Conservation (phyloP, 2,888 invertebrate species). For the Papilio elwesi region DNA sequence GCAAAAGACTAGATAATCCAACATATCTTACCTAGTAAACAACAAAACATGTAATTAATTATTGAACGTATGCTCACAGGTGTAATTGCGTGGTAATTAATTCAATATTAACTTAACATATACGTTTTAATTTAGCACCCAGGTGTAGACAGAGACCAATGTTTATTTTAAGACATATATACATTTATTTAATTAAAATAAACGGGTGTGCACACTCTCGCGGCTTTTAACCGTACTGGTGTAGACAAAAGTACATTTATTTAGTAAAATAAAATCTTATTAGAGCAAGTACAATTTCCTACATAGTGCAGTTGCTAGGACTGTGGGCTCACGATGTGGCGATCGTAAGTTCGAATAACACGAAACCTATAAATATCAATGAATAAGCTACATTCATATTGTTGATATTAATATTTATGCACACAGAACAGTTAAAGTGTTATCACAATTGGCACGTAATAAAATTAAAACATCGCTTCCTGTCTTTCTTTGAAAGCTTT, state of each 20-base stretch:
- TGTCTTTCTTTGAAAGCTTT: slow-evolving; percentile 1
- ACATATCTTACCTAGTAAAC: background rate
- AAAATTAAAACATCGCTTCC: slow-evolving; percentile 10
- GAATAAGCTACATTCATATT: background rate
- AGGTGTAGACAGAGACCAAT: no score
- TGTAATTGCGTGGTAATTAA: background rate
- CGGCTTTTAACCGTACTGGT: no score
- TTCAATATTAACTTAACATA: background rate
- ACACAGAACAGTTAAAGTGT: background rate
- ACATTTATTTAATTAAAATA: no score
- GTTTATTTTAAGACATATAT: no score
- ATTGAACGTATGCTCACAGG: background rate
- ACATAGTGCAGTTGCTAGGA: no score
- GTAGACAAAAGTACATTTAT: no score
- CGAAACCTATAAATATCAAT: background rate
- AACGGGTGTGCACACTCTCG: no score
- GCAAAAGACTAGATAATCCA: background rate
- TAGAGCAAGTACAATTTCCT: no score
- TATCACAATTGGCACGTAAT: background rate
- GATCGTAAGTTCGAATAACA: no score
- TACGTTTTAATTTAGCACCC: background rate
- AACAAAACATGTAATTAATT: background rate
- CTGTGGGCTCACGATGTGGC: no score
- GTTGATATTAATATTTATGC: background rate
- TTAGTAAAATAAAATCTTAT: no score